Percentiles rank a stretch among this genome's conserved stretches.
Evolutionary conservation across 1,140 invertebrate genomes (phyloP).

Genomic region (Sipha flava): DNA sequence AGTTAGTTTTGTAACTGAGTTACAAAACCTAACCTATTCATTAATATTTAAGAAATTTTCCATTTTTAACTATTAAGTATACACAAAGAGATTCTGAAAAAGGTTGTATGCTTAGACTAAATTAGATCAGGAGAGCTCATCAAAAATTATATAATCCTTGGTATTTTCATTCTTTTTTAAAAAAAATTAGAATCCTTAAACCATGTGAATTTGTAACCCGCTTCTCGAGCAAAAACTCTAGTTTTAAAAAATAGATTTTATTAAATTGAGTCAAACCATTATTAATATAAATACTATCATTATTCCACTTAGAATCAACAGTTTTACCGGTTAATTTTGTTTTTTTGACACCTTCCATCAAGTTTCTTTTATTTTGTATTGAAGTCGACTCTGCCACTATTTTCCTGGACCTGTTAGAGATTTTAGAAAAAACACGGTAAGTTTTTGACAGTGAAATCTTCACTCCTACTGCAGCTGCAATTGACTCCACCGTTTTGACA

Average conservation of each 20-base stretch:
- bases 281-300: neutral
- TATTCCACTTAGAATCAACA: neutral
- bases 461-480: neutral
- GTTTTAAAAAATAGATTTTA: neutral
- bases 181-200: neutral
- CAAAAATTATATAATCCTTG: neutral
- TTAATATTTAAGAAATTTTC: neutral
- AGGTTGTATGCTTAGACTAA: neutral
- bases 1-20: neutral
- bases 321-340: neutral
- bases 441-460: neutral
- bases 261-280: neutral
- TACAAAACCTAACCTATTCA: too few species aligned
- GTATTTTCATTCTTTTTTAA: neutral
- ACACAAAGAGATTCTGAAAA: neutral
- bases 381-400: neutral
- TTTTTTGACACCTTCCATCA: neutral
- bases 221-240: neutral
- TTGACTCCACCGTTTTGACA: neutral
- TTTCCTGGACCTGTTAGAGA: neutral
- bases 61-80: neutral
- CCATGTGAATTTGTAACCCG: neutral
- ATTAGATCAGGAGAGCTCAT: neutral
- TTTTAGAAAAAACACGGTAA: neutral
- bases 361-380: neutral